A percentile compares a stretch with the other conserved stretches of the same genome.
phyloP scores from a whole-genome alignment of 2,888 invertebrate species.

The Trichacis sp. region DNA sequence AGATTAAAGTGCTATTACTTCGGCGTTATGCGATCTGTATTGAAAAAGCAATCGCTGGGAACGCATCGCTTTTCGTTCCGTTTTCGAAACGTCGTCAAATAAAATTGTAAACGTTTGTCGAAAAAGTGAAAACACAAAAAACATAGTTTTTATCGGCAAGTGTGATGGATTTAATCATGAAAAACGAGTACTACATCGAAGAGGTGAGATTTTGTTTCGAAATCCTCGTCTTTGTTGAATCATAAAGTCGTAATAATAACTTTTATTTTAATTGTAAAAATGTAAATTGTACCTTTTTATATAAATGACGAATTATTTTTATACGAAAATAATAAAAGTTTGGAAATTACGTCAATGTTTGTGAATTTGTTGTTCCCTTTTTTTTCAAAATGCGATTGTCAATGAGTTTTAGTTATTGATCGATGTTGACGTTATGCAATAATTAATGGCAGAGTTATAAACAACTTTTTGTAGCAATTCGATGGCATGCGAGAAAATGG shows the following conservation, averaged over 20 bases:
- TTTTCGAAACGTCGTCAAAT: background rate
- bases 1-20: slow-evolving; percentile 11
- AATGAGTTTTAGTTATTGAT: slow-evolving; percentile 10
- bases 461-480: slow-evolving; percentile 49
- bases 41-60: slow-evolving; percentile 22
- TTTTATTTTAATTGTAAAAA: no score
- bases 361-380: background rate
- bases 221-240: background rate
- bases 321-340: background rate
- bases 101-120: background rate
- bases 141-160: no score
- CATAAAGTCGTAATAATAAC: background rate
- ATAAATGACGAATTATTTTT: background rate
- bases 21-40: slow-evolving; percentile 26
- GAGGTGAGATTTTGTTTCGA: background rate
- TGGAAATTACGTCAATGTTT: background rate
- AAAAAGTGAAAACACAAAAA: no score
- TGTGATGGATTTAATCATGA: background rate
- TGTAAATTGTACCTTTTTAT: background rate
- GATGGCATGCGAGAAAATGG: slow-evolving; percentile 49
- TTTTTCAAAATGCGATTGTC: background rate
- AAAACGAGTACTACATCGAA: background rate
- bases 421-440: slow-evolving; percentile 11
- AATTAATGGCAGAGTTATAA: slow-evolving; percentile 16
- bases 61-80: slow-evolving; percentile 7